These are phyloP conservation scores for Charina bottae DNA, from an alignment of 2,113 vertebrate genomes.

Conservation along the genomic window DNA sequence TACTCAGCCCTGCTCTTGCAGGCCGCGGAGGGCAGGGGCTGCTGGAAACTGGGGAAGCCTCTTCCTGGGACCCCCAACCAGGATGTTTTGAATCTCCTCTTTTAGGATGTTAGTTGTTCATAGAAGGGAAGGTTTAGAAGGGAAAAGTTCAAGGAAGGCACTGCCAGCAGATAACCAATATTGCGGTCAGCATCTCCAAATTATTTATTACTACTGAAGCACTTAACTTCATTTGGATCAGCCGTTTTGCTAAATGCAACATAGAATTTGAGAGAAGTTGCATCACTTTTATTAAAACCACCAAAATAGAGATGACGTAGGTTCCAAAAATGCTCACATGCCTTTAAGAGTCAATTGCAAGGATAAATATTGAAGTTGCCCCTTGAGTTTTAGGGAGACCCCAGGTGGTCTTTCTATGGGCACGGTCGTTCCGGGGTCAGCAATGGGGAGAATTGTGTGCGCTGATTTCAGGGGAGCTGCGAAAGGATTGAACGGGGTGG, in stretches of 20 bases:
- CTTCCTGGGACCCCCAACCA: background rate
- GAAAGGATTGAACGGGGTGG: too few relatives aligned
- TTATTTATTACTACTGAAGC: background rate
- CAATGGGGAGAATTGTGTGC: too few relatives aligned
- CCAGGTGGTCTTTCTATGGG: too few relatives aligned
- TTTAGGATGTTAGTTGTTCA: background rate
- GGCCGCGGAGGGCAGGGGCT: too few relatives aligned
- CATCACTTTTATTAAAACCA: background rate
- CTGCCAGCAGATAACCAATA: background rate
- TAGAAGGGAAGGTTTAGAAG: background rate
- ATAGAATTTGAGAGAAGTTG: background rate
- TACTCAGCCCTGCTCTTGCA: too few relatives aligned
- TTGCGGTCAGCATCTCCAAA: background rate
- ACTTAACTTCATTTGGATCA: background rate
- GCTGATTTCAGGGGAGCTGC: too few relatives aligned
- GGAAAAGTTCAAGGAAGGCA: background rate
- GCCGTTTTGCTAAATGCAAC: background rate
- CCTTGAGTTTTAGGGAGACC: background rate
- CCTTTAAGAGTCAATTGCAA: background rate
- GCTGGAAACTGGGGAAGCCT: background rate
- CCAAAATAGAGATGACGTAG: background rate
- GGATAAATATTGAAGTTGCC: too few relatives aligned
- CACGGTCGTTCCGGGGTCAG: too few relatives aligned
- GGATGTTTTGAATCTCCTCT: background rate
- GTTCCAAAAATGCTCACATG: background rate